Conservation (phyloP, 2,888 invertebrate genomes). For the Luperina testacea region DNA sequence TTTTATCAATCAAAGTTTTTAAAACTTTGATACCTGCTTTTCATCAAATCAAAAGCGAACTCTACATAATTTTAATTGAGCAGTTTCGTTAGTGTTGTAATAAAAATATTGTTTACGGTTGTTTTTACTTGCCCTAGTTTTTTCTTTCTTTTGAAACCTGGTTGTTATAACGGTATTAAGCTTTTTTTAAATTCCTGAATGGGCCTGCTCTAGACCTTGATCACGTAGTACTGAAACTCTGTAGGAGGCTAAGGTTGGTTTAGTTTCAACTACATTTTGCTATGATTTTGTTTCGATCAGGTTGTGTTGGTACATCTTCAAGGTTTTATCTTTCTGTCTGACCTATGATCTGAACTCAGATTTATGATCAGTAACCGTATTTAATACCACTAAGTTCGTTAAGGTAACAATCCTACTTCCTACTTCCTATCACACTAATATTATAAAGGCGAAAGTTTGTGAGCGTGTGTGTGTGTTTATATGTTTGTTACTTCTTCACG, state of each 20-base stretch:
- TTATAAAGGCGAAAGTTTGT: background rate
- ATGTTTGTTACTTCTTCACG: too few species aligned
- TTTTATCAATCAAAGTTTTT: background rate
- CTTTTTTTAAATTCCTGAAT: too few species aligned
- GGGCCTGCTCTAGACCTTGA: too few species aligned
- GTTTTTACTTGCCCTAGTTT: background rate
- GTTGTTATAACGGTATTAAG: background rate
- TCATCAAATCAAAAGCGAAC: background rate
- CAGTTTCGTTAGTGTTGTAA: background rate
- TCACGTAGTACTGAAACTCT: background rate
- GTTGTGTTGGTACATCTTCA: background rate
- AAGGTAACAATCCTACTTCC: constrained; percentile 1
- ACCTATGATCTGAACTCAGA: background rate
- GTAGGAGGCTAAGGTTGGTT: background rate
- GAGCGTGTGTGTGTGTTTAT: too few species aligned
- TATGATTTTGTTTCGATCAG: background rate
- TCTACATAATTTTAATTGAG: background rate
- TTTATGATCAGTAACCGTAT: background rate
- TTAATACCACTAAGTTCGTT: constrained; percentile 13
- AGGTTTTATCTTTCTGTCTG: background rate
- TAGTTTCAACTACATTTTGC: background rate
- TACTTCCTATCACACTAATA: background rate
- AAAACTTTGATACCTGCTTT: background rate
- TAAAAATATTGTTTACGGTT: background rate
- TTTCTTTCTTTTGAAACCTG: background rate